phyloP scores from a whole-genome alignment of 2,888 invertebrate genomes.

The Noctua fimbriata region DNA sequence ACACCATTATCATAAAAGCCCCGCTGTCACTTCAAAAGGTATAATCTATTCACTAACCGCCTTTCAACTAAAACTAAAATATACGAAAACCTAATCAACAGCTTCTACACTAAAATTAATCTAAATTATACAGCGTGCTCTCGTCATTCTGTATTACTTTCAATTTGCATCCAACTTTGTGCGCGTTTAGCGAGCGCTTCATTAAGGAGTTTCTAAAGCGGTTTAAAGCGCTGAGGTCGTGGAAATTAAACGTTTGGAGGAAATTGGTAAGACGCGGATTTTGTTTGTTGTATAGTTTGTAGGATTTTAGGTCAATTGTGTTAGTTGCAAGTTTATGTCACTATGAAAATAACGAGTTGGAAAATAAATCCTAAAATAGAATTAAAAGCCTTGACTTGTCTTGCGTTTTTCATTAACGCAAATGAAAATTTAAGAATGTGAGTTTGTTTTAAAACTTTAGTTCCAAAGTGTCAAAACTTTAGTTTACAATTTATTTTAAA shows the following conservation, averaged over 20 bases:
- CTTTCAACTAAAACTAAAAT: constrained; percentile 33
- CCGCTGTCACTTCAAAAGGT: neutral
- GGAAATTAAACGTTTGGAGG: constrained; percentile 20
- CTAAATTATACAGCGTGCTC: constrained; percentile 18
- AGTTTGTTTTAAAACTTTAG: neutral
- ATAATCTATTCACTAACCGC: neutral
- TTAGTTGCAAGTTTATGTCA: neutral
- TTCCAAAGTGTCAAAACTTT: no score
- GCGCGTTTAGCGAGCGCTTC: constrained; percentile 44
- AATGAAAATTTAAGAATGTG: neutral
- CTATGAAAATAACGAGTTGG: neutral
- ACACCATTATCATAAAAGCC: neutral
- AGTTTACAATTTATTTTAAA: neutral
- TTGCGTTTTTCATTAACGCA: no score
- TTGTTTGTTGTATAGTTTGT: neutral
- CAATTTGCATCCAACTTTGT: constrained; percentile 52
- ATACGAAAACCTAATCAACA: constrained; percentile 10
- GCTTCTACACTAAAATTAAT: constrained; percentile 28
- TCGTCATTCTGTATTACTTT: constrained; percentile 33
- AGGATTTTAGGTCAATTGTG: neutral
- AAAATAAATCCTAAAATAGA: neutral
- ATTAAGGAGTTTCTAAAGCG: constrained; percentile 55
- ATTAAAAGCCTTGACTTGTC: neutral
- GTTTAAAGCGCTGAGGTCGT: constrained; percentile 33
- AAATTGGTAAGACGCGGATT: constrained; percentile 28